Conservation (phyloP, 2,113 vertebrate genomes). For the Erythrocercus mccallii region DNA sequence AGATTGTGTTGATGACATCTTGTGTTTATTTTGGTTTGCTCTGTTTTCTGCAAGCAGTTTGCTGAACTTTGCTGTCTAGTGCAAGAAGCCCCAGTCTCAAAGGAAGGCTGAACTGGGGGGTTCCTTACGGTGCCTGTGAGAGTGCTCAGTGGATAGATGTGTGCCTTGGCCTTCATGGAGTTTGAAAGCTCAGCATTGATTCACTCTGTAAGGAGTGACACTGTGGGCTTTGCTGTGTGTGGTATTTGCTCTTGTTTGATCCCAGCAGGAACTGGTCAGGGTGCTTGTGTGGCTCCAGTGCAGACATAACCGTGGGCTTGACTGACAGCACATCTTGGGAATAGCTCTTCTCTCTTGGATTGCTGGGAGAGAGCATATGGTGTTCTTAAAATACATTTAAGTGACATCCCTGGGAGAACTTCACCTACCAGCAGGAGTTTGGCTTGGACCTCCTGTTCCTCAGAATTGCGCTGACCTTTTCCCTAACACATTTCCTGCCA, state of each 20-base stretch:
- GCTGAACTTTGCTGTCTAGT: not conserved
- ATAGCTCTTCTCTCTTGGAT: not conserved
- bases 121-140: not conserved
- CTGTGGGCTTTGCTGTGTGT: not conserved
- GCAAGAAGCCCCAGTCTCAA: not conserved
- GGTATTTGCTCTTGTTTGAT: not conserved
- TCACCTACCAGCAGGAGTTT: conserved; percentile 29
- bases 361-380: conserved; percentile 32
- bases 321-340: not conserved
- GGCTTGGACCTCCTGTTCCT: not conserved
- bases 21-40: not conserved
- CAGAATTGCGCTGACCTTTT: conserved; percentile 26
- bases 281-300: not conserved
- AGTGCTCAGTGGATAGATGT: not conserved
- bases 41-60: not conserved
- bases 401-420: conserved; percentile 12
- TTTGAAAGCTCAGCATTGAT: not conserved
- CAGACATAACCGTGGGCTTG: not conserved
- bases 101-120: not conserved
- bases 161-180: not conserved
- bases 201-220: not conserved
- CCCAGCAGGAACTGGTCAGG: not conserved
- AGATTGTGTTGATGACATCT: not conserved
- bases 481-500: not conserved
- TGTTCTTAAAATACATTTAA: conserved; percentile 46